phyloP scores from a whole-genome alignment of 92 coral and sea anemone species.

The Porites rus region DNA sequence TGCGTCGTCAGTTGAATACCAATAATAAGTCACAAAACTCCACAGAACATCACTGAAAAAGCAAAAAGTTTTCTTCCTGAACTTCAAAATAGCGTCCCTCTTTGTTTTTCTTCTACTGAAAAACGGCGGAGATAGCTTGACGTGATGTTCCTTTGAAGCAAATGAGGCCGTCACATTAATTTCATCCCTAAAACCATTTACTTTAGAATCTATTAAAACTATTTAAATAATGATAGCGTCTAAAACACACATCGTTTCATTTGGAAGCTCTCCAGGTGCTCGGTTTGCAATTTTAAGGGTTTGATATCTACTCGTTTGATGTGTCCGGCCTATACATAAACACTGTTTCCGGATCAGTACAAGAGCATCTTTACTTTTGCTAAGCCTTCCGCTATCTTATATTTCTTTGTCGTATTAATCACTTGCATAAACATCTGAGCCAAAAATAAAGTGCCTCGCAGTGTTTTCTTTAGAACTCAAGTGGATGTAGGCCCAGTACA shows the following conservation, averaged over 20 bases:
- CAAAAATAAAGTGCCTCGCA: background rate
- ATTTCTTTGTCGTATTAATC: background rate
- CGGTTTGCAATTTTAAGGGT: slow-evolving; percentile 9
- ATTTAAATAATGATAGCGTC: slow-evolving; percentile 25
- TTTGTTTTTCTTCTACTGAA: too few relatives aligned
- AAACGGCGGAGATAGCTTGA: too few relatives aligned
- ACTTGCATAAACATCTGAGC: slow-evolving; percentile 20
- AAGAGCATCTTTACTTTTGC: background rate
- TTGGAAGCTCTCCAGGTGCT: slow-evolving; percentile 44
- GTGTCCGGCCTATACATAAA: slow-evolving; percentile 25
- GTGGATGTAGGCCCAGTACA: slow-evolving; percentile 11
- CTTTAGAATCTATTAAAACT: background rate
- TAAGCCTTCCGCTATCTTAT: slow-evolving; percentile 8
- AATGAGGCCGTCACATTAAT: background rate
- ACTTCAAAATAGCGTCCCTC: too few relatives aligned
- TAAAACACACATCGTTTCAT: background rate
- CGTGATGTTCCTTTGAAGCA: background rate
- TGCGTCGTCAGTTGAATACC: background rate
- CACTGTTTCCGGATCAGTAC: slow-evolving; percentile 20
- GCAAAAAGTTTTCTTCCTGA: background rate
- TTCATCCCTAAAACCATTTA: background rate
- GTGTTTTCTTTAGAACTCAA: slow-evolving; percentile 31
- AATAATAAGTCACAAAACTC: background rate
- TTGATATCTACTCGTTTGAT: slow-evolving; percentile 28
- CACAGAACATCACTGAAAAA: background rate